phyloP scores from a whole-genome alignment of 92 coral and sea anemone genomes.

The Parazoanthus swiftii region DNA sequence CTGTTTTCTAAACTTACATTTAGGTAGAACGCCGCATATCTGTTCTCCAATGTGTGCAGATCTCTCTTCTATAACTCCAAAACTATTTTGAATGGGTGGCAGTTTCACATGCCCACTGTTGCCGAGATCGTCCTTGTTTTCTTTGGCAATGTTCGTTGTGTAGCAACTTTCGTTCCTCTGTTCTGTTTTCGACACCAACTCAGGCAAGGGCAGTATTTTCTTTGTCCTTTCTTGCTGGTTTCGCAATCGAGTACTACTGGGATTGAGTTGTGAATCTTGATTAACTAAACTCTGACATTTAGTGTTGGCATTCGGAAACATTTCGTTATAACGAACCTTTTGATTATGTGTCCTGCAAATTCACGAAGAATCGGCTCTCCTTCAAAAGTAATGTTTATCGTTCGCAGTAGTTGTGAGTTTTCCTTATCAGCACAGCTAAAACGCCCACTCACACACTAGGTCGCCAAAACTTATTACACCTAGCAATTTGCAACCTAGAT shows the following conservation, averaged over 20 bases:
- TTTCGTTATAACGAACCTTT: not conserved
- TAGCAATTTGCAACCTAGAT: not conserved
- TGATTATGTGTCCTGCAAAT: not conserved
- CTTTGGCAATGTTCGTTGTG: not conserved
- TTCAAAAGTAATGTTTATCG: not conserved
- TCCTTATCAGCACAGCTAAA: not conserved
- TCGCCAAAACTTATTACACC: not conserved
- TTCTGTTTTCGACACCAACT: constrained; percentile 12
- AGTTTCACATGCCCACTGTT: not conserved
- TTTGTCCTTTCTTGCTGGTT: not conserved
- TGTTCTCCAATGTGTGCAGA: not conserved
- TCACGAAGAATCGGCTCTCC: not conserved
- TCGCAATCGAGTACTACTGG: not conserved
- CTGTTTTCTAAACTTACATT: not conserved
- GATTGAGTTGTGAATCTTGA: not conserved
- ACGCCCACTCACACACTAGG: not conserved
- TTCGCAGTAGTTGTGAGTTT: not conserved
- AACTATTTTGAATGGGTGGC: constrained; percentile 8
- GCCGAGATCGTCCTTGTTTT: not conserved
- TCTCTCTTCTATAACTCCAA: not conserved
- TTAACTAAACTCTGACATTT: not conserved
- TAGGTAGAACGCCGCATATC: not conserved
- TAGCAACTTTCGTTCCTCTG: not conserved
- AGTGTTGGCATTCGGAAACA: not conserved
- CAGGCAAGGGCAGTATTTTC: not conserved